Percentiles rank a stretch among this genome's conserved stretches.
These are phyloP conservation scores for Eurystomus glaucurus DNA, from an alignment of 2,797 vertebrate genomes.

Conservation along the genomic window DNA sequence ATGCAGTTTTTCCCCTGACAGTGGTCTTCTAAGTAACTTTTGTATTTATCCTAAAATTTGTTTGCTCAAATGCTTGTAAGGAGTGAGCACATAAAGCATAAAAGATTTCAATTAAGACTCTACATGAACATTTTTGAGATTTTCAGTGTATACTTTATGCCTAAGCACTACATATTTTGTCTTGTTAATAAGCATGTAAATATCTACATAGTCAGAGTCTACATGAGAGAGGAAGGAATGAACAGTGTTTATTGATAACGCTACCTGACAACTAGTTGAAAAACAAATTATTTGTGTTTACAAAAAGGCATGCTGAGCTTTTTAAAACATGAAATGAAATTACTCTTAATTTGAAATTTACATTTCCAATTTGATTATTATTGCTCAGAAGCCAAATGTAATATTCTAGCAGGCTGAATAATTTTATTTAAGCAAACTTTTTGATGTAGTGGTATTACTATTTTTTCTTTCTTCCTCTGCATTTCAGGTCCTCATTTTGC, in stretches of 20 bases:
- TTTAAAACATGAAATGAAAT: background rate
- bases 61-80: background rate
- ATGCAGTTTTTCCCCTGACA: background rate
- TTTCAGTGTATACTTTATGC: background rate
- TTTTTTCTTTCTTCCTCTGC: conserved; percentile 10
- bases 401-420: background rate
- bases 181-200: background rate
- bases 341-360: background rate
- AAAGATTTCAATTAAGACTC: background rate
- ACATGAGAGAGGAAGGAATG: background rate
- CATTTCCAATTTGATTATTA: background rate
- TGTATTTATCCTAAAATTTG: background rate
- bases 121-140: background rate
- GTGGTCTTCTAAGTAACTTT: background rate
- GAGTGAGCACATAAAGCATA: background rate
- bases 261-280: background rate
- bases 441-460: background rate
- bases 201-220: background rate
- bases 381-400: background rate
- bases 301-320: background rate
- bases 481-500: conserved; percentile 96
- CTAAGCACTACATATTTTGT: background rate
- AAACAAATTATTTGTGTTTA: background rate
- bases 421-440: background rate
- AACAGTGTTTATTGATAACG: background rate